Evolutionary conservation across 2,113 vertebrate genomes (phyloP).

Genomic region (Microcebus jonahi): DNA sequence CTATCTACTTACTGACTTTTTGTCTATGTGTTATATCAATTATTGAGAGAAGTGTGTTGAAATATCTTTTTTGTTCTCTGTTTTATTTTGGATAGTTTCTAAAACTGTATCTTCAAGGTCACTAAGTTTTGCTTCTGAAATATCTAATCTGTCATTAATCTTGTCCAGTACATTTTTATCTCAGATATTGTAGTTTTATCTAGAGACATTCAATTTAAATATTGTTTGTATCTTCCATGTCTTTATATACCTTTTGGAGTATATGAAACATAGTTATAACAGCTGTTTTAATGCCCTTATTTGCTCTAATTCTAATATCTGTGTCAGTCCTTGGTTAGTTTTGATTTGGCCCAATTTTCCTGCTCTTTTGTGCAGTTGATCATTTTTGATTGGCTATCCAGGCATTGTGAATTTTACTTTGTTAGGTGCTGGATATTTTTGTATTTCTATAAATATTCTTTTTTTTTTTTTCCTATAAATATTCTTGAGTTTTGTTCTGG

Average conservation of each 20-base stretch:
- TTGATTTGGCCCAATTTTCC: neutral
- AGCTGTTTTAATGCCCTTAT: neutral
- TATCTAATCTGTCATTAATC: neutral
- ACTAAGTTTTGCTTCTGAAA: neutral
- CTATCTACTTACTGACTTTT: neutral
- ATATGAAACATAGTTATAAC: neutral
- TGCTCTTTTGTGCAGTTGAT: neutral
- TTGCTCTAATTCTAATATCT: neutral
- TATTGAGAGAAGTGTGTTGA: neutral
- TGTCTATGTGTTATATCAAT: neutral
- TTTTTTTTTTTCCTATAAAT: neutral
- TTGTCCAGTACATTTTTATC: neutral
- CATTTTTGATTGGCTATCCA: neutral
- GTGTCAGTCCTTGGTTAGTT: neutral
- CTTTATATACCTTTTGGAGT: neutral
- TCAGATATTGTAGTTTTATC: neutral
- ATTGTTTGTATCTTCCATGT: neutral
- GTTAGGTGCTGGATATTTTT: neutral
- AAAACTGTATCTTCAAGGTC: neutral
- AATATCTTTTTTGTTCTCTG: neutral
- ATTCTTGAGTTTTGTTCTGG: neutral
- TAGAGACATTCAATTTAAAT: neutral
- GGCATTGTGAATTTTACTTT: neutral
- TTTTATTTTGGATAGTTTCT: conserved; percentile 19
- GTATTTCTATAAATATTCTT: neutral